Percentiles rank a stretch among this genome's conserved stretches.
These are phyloP conservation scores for Kryphioiulus occultus DNA, from an alignment of 2,888 invertebrate genomes.

Conservation along the genomic window DNA sequence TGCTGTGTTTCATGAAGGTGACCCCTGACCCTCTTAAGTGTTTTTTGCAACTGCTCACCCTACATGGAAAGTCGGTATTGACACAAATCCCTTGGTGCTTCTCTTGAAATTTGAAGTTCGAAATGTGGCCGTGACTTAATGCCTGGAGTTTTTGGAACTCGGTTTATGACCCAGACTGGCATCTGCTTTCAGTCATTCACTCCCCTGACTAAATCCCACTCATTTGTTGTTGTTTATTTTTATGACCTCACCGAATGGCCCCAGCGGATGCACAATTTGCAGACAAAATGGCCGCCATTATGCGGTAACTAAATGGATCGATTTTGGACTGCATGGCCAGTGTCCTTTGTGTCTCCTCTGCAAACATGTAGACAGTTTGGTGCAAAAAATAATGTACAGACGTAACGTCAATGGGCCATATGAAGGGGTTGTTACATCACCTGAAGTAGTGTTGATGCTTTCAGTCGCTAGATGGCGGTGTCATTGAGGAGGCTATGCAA, in stretches of 20 bases:
- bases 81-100: neutral
- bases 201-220: neutral
- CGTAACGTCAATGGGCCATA: too few relatives aligned
- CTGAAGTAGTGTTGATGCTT: too few relatives aligned
- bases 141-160: neutral
- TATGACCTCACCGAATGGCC: neutral
- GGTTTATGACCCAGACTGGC: neutral
- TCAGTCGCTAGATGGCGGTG: too few relatives aligned
- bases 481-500: too few relatives aligned
- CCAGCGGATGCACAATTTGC: neutral
- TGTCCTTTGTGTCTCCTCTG: too few relatives aligned
- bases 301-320: neutral
- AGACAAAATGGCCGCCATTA: neutral
- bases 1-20: neutral
- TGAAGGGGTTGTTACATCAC: too few relatives aligned
- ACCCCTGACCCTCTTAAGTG: neutral
- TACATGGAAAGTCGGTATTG: neutral
- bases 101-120: neutral
- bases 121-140: slow-evolving; percentile 1
- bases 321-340: neutral
- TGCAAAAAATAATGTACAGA: too few relatives aligned
- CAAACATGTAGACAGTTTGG: too few relatives aligned
- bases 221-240: slow-evolving; percentile 3
- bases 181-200: neutral
- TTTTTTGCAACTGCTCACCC: neutral